Evolutionary conservation across 2,888 invertebrate genomes (phyloP).

Genomic region (Epirrhoe tristata): DNA sequence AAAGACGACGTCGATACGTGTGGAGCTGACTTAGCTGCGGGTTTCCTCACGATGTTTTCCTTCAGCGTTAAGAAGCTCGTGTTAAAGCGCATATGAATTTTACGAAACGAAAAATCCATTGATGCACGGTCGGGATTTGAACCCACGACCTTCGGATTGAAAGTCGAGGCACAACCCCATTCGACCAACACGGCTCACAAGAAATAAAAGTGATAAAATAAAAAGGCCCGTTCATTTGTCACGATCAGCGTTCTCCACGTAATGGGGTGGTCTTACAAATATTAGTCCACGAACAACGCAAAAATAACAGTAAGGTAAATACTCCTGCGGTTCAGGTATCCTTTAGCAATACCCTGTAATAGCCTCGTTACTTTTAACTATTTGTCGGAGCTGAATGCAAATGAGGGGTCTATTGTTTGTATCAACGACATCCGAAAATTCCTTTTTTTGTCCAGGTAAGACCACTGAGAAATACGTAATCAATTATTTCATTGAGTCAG

Average conservation of each 20-base stretch:
- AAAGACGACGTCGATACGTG: too few relatives aligned
- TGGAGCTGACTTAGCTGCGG: too few relatives aligned
- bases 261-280: conserved; percentile 20
- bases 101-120: too few relatives aligned
- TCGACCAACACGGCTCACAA: too few relatives aligned
- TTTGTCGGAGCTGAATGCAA: conserved; percentile 41
- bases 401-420: conserved; percentile 39
- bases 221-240: not conserved
- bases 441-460: conserved; percentile 30
- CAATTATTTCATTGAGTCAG: conserved; percentile 35
- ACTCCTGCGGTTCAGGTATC: conserved; percentile 37
- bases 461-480: conserved; percentile 30
- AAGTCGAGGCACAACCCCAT: too few relatives aligned
- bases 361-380: conserved; percentile 44
- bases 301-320: conserved; percentile 41
- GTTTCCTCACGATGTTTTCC: too few relatives aligned
- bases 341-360: conserved; percentile 36
- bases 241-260: conserved; percentile 14
- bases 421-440: conserved; percentile 33
- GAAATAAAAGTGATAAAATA: not conserved
- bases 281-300: conserved; percentile 23
- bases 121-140: too few relatives aligned
- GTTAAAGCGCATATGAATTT: too few relatives aligned
- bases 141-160: too few relatives aligned
- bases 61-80: too few relatives aligned